Conservation (phyloP, 2,113 vertebrate species). For the Etheostoma spectabile region DNA sequence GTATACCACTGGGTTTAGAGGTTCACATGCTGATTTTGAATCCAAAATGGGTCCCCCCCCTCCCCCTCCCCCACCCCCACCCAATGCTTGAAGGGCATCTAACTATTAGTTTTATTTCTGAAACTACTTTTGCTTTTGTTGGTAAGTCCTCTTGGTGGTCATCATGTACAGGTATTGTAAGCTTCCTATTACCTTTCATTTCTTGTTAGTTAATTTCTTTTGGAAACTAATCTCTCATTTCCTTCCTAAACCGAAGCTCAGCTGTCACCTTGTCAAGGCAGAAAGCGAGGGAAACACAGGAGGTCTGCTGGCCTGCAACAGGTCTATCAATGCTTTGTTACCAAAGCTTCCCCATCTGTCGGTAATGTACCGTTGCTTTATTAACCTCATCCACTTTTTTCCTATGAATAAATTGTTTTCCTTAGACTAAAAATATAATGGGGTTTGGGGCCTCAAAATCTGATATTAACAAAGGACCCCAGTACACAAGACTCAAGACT, state of each 20-base stretch:
- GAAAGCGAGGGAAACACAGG: constrained; percentile 30
- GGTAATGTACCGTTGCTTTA: neutral
- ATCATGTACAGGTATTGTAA: neutral
- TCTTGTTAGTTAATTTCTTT: neutral
- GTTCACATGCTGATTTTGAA: neutral
- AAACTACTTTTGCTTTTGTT: neutral
- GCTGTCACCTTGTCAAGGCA: neutral
- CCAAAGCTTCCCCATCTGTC: constrained; percentile 54
- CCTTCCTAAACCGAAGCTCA: constrained; percentile 20
- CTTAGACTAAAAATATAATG: neutral
- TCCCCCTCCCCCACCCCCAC: rapidly evolving
- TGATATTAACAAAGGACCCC: neutral
- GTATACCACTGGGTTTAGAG: neutral
- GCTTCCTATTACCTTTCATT: neutral
- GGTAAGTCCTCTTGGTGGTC: neutral
- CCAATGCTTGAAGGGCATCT: neutral
- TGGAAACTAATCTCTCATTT: constrained; percentile 22
- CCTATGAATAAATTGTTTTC: neutral
- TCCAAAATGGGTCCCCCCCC: neutral
- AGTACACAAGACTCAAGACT: neutral
- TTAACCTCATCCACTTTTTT: neutral
- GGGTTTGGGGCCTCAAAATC: rapidly evolving
- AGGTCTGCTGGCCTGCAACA: constrained; percentile 43
- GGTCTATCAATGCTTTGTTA: constrained; percentile 19
- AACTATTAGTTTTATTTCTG: neutral